Evolutionary conservation across 2,888 invertebrate species (phyloP), one percentile per base, ranked within the genome.

Genomic region (Folsomia candida): DNA sequence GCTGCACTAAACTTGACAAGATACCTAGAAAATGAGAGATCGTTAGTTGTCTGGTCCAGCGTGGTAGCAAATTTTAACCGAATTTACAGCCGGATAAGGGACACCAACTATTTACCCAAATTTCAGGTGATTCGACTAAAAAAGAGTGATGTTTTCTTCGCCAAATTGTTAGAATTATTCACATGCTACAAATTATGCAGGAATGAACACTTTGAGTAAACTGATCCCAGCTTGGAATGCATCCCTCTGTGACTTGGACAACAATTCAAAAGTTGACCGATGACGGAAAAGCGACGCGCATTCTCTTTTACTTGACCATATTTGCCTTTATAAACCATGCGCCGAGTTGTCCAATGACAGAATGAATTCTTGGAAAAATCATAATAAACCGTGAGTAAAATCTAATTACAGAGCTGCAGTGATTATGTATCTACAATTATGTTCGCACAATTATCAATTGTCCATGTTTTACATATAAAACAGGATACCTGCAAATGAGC

Each of bases 131-230:
- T n/a, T n/a, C 51, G 3, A 64, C n/a, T 47, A 47, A 47, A 47
- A 47, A 14, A 14, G 47, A 47, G 14, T 47, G 47, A 14, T 9
- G 47, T 14, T 14, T 47, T 14, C 9, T 47, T 47, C 47, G 47
- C 18, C 9, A 47, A n/a, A n/a, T n/a, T 47, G 14, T 14, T 9
- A 47, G 14, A 47, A 14, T 47, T 9, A 11, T 47, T 47, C 18
- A 14, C 9, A 47, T 47, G 11, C 47, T 14, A 47, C 47, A 47
- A 11, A 9, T 47, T 47, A 11, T 47, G 14, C 6, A 72, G 72
- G 68, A 70, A 67, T 58, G n/a, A n/a, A 69, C 68, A 70, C 70
- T 70, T 60, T 73, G 59, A 20, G 67, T 63, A 69, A 63, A 64
- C 63, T 70, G 24, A 67, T 69, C 37, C 69, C 66, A 1, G 29